Evolutionary conservation across 2,888 invertebrate genomes (phyloP).

Genomic region (Melanostoma mellinum): DNA sequence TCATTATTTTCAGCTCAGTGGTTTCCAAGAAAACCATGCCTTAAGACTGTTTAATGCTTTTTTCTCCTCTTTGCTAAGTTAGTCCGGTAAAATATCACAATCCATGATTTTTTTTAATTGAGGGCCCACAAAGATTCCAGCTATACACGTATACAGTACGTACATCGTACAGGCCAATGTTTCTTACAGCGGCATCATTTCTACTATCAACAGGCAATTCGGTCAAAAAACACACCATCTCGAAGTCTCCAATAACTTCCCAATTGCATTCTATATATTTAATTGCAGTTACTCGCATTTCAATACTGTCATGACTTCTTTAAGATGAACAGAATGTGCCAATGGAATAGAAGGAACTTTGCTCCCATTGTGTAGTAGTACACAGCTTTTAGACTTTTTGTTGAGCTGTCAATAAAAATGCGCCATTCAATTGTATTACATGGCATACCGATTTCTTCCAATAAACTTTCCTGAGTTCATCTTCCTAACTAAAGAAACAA

Average conservation of each 20-base stretch:
- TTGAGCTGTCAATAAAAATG: slow-evolving; percentile 29
- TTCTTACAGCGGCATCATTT: slow-evolving; percentile 9
- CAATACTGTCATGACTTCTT: slow-evolving; percentile 6
- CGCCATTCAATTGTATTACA: slow-evolving; percentile 25
- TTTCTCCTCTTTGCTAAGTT: no score
- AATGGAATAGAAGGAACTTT: slow-evolving; percentile 6
- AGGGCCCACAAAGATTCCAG: slow-evolving; percentile 24
- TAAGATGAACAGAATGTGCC: slow-evolving; percentile 12
- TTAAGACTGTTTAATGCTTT: no score
- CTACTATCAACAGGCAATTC: slow-evolving; percentile 34
- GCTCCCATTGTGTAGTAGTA: no score
- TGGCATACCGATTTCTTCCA: slow-evolving; percentile 27
- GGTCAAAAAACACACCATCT: slow-evolving; percentile 29
- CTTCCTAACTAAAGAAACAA: slow-evolving; percentile 9
- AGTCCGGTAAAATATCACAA: no score
- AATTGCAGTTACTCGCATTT: slow-evolving; percentile 3
- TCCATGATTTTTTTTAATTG: slow-evolving; percentile 21
- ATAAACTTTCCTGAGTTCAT: slow-evolving; percentile 21
- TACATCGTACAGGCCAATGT: slow-evolving; percentile 28
- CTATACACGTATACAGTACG: slow-evolving; percentile 2
- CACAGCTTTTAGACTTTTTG: slow-evolving; percentile 35
- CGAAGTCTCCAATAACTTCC: slow-evolving; percentile 29
- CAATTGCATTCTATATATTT: slow-evolving; percentile 16
- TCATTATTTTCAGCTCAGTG: no score
- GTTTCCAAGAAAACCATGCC: no score